Percentiles rank a stretch among this genome's conserved stretches.
Evolutionary conservation across 1,140 invertebrate species (phyloP).

Genomic region (Aphelenchoides fujianensis): DNA sequence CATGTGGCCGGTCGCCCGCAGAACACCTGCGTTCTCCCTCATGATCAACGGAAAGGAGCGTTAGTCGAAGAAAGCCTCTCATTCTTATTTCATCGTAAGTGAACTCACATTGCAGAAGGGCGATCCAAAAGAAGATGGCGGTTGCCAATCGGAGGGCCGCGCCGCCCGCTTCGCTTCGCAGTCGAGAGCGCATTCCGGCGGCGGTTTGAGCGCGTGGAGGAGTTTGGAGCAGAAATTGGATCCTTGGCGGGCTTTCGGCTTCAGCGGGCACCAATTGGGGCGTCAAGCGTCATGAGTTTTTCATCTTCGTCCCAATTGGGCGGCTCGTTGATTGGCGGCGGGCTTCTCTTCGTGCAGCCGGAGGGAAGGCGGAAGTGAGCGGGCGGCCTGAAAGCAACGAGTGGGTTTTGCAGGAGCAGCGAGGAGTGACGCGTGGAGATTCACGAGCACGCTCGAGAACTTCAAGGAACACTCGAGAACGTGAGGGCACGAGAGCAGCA

Average conservation of each 20-base stretch:
- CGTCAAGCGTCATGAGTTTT: not conserved
- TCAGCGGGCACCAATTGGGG: not conserved
- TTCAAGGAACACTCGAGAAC: not conserved
- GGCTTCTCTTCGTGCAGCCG: no score
- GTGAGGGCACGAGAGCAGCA: no score
- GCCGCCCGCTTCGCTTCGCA: not conserved
- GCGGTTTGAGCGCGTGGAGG: not conserved
- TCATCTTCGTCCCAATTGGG: not conserved
- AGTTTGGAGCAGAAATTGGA: not conserved
- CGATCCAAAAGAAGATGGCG: not conserved
- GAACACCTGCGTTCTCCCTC: not conserved
- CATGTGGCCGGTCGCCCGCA: not conserved
- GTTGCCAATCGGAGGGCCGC: not conserved
- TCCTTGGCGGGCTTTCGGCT: no score
- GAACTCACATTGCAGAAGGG: not conserved
- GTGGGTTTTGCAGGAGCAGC: not conserved
- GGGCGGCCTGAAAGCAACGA: not conserved
- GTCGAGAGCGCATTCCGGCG: not conserved
- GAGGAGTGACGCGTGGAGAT: not conserved
- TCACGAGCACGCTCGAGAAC: not conserved
- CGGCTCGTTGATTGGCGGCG: not conserved
- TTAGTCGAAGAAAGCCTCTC: not conserved
- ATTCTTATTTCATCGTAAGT: not conserved
- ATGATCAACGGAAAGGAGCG: not conserved
- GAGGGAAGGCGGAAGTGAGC: not conserved